A percentile compares a stretch with the other conserved stretches of the same genome.
Evolutionary conservation across 2,797 vertebrate species (phyloP).

Genomic region (Peromyscus melanophrys): DNA sequence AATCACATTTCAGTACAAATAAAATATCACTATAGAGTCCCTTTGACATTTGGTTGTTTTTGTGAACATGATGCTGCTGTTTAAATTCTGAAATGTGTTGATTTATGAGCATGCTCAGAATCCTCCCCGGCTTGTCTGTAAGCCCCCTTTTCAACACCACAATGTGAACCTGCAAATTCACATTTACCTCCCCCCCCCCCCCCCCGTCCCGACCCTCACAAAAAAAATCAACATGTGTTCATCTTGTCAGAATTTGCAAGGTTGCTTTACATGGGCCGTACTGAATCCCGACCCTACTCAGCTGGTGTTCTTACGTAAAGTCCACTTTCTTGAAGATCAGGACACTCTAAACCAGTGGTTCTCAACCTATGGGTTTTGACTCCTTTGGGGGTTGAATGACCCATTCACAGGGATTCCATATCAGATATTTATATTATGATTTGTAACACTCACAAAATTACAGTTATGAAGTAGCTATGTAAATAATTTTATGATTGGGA

Average conservation of each 20-base stretch:
- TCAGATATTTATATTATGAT: background rate
- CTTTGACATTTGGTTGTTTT: constrained; percentile 35
- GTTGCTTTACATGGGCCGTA: background rate
- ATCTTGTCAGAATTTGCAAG: background rate
- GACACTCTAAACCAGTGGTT: background rate
- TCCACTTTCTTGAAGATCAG: background rate
- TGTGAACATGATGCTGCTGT: background rate
- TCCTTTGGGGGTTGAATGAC: background rate
- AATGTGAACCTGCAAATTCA: background rate
- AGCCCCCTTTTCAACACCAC: background rate
- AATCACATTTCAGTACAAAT: too few species aligned
- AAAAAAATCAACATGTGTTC: background rate
- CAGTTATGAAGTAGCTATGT: background rate
- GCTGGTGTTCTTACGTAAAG: background rate
- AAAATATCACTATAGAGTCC: too few species aligned
- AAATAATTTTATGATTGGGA: background rate
- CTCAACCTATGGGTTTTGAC: background rate
- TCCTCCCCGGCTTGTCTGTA: background rate
- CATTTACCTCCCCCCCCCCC: background rate
- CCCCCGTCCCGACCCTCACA: too few species aligned
- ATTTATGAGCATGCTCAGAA: background rate
- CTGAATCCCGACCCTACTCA: background rate
- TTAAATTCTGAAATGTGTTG: background rate
- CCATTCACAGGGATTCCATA: background rate
- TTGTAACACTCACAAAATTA: background rate